Evolutionary conservation across 2,797 vertebrate species (phyloP), one percentile per base, ranked within the genome.

Genomic region (Crenuchus spilurus): DNA sequence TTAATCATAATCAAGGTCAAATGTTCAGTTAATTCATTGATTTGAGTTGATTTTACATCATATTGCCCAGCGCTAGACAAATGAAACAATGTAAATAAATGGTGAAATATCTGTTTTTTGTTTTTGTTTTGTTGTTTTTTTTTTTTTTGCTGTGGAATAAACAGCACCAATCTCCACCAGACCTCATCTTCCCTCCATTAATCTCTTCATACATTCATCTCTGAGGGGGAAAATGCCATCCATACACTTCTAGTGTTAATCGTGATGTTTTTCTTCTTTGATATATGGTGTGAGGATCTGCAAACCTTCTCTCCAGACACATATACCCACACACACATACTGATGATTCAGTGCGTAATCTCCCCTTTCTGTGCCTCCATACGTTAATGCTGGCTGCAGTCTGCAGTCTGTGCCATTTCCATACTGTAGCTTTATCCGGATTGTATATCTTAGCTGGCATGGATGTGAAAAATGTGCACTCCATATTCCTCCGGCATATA

Each of bases 391-490:
- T 35, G 37, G 20, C 46, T 52, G 26, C 52, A 37, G 39, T 57
- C 46, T 52, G 26, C 52, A 37, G 39, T 57, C 51, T 30, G n/a
- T 11, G 20, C 2, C 20, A 42, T 22, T 52, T 62, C 42, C 69
- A 75, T 71, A 16, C 35, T 31, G 62, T 55, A 58, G 58, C 62
- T 62, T 74, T 54, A 57, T 68, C 39, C n/a, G 13, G 1, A 3
- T 28, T 57, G 26, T 61, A 49, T 41, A 42, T 65, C 55, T 54
- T 39, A 8, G 49, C 57, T 39, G 64, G 62, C 60, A 78, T 22
- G 8, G 22, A 70, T 78, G 31, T 76, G 65, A 66, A 76, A 77
- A 76, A 54, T 62, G 41, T 22, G n/a, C 30, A 52, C 28, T 55
- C 18, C 35, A 28, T 74, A 48, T 76, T 73, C 67, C 72, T 69